These are phyloP conservation scores for Gambusia yucatana DNA, from an alignment of 2,797 vertebrate genomes.

Conservation along the genomic window DNA sequence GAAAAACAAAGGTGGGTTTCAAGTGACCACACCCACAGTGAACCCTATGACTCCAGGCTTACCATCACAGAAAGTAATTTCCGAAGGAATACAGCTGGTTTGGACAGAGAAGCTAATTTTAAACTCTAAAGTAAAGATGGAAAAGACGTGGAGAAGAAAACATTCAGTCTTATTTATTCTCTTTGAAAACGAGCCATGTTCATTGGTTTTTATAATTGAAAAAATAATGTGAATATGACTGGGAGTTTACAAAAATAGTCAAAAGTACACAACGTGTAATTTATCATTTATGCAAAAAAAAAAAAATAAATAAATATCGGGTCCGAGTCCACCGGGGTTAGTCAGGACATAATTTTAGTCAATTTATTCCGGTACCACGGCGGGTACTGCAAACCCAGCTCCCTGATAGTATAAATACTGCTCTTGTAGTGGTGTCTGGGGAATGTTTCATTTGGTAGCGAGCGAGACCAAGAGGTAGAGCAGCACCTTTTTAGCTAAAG, in stretches of 20 bases:
- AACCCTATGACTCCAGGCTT: conserved; percentile 48
- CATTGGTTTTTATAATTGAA: conserved; percentile 34
- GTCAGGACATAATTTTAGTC: conserved; percentile 62
- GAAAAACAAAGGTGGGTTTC: conserved; percentile 21
- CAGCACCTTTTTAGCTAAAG: conserved; percentile 54
- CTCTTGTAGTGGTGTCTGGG: conserved; percentile 63
- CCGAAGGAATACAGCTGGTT: conserved; percentile 52
- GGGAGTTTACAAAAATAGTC: conserved; percentile 55
- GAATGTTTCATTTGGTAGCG: conserved; percentile 64
- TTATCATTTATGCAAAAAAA: conserved; percentile 68
- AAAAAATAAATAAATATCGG: conserved; percentile 33
- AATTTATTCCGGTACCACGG: conserved; percentile 54
- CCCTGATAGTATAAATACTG: conserved; percentile 70
- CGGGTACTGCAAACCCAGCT: conserved; percentile 47
- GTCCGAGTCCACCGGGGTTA: conserved; percentile 62
- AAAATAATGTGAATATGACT: conserved; percentile 40
- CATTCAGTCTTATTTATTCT: conserved; percentile 45
- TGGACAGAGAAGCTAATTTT: conserved; percentile 48
- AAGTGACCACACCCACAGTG: conserved; percentile 53
- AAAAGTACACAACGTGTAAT: conserved; percentile 63
- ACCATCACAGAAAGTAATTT: conserved; percentile 39
- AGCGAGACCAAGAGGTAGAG: conserved; percentile 51
- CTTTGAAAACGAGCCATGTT: conserved; percentile 21
- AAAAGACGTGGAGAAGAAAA: conserved; percentile 2
- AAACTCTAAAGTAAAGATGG: conserved; percentile 56